Conservation (phyloP, 2,797 vertebrate genomes). For the Syngnathus rostellatus region DNA sequence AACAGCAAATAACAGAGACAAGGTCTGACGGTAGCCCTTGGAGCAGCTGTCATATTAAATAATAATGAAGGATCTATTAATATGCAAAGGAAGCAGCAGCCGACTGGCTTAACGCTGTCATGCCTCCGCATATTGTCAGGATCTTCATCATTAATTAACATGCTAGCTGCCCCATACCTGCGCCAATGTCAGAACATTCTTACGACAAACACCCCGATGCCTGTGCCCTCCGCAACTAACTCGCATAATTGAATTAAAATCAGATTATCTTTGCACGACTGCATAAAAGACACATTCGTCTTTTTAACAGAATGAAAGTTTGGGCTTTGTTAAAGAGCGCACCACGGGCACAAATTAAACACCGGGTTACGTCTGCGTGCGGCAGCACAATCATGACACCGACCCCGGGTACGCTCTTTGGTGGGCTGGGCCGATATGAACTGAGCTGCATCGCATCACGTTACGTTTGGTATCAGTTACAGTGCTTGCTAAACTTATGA, state of each 20-base stretch:
- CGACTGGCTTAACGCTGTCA: conserved; percentile 83
- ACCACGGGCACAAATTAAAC: conserved; percentile 19
- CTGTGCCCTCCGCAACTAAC: conserved; percentile 71
- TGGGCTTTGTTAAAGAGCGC: conserved; percentile 35
- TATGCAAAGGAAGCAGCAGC: conserved; percentile 82
- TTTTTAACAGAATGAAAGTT: conserved; percentile 43
- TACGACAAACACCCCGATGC: conserved; percentile 74
- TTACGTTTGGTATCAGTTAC: conserved; percentile 70
- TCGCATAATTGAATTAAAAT: conserved; percentile 79
- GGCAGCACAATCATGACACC: conserved; percentile 47
- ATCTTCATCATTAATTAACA: conserved; percentile 88
- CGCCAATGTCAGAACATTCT: conserved; percentile 81
- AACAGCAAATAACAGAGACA: conserved; percentile 79
- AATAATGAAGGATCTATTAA: conserved; percentile 88
- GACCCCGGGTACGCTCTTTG: conserved; percentile 48
- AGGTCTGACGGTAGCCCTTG: conserved; percentile 80
- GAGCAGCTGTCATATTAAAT: conserved; percentile 87
- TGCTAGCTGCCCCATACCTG: conserved; percentile 82
- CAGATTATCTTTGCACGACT: conserved; percentile 75
- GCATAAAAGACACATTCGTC: conserved; percentile 66
- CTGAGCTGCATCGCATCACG: conserved; percentile 58
- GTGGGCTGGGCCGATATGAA: conserved; percentile 54
- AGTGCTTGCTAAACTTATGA: conserved; percentile 57
- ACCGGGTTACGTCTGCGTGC: conserved; percentile 41
- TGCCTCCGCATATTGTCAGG: conserved; percentile 83